These are phyloP conservation scores for Cheilosia vulpina DNA, from an alignment of 2,888 invertebrate species.

Conservation along the genomic window DNA sequence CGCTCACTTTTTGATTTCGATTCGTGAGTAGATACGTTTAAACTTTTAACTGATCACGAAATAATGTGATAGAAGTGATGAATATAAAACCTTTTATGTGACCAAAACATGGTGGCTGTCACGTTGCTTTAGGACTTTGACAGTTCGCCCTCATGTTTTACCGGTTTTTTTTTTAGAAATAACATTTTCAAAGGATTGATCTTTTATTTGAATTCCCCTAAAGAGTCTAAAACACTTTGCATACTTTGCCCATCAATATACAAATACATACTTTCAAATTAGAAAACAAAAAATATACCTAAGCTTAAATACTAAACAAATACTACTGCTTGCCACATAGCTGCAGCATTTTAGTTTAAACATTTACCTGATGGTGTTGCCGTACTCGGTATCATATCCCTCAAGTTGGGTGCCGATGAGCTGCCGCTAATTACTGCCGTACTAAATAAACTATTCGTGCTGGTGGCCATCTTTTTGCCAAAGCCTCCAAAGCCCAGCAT, in stretches of 20 bases:
- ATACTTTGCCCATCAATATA: slow-evolving; percentile 1
- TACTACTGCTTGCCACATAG: slow-evolving; percentile 4
- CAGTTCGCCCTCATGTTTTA: not conserved
- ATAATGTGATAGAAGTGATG: too few relatives aligned
- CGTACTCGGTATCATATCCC: slow-evolving; percentile 92
- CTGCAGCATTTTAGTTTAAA: slow-evolving; percentile 15
- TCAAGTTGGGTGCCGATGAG: slow-evolving; percentile 95
- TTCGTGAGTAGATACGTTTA: too few relatives aligned
- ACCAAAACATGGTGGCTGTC: too few relatives aligned
- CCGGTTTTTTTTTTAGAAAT: not conserved
- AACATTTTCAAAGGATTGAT: not conserved
- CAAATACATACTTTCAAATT: not conserved
- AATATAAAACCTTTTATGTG: too few relatives aligned
- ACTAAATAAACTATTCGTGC: slow-evolving; percentile 95
- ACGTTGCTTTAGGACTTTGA: too few relatives aligned
- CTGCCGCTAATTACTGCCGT: slow-evolving; percentile 98
- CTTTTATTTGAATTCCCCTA: not conserved
- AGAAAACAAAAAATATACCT: not conserved
- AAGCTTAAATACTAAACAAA: slow-evolving; percentile 2
- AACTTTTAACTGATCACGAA: too few relatives aligned
- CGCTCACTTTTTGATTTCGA: too few relatives aligned
- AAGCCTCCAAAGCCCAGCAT: slow-evolving; percentile 91
- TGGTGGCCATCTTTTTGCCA: slow-evolving; percentile 87
- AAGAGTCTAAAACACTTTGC: slow-evolving; percentile 41
- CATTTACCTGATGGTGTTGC: slow-evolving; percentile 90